Evolutionary conservation across 2,113 vertebrate genomes (phyloP).

Genomic region (Labrus mixtus): DNA sequence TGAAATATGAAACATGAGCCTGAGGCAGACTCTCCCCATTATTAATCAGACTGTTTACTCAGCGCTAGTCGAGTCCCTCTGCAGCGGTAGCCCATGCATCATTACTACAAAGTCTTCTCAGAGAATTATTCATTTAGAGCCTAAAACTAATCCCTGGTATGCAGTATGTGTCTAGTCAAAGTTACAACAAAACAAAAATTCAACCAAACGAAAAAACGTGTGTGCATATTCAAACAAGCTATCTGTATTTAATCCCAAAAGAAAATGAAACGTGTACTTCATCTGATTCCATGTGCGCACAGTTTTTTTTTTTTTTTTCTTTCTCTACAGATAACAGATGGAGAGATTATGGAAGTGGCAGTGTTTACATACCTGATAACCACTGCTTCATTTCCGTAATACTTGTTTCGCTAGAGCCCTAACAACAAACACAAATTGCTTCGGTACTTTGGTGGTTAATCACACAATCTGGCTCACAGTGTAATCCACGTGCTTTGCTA

Average conservation of each 20-base stretch:
- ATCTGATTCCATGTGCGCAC: neutral
- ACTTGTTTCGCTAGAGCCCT: constrained; percentile 34
- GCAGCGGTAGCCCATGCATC: constrained; percentile 46
- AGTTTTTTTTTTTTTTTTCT: constrained; percentile 18
- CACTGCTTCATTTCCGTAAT: constrained; percentile 26
- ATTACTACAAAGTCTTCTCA: constrained; percentile 32
- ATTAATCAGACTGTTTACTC: constrained; percentile 57
- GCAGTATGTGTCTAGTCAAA: constrained; percentile 2
- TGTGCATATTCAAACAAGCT: neutral
- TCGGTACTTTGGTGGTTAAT: constrained; percentile 25
- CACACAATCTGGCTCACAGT: constrained; percentile 28
- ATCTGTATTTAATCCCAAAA: neutral
- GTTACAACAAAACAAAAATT: neutral
- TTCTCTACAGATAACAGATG: constrained; percentile 53
- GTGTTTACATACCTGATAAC: constrained; percentile 54
- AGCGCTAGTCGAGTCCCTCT: constrained; percentile 19
- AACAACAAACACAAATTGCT: constrained; percentile 31
- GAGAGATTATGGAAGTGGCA: constrained; percentile 37
- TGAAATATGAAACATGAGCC: constrained; percentile 37
- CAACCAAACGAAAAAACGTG: no score
- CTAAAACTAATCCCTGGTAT: neutral
- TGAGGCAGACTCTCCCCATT: constrained; percentile 34
- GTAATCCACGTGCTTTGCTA: constrained; percentile 31
- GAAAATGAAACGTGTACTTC: neutral
- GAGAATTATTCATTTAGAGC: constrained; percentile 34